Evolutionary conservation across 2,888 invertebrate species (phyloP), one percentile per base, ranked within the genome.

Genomic region (Unio delphinus): DNA sequence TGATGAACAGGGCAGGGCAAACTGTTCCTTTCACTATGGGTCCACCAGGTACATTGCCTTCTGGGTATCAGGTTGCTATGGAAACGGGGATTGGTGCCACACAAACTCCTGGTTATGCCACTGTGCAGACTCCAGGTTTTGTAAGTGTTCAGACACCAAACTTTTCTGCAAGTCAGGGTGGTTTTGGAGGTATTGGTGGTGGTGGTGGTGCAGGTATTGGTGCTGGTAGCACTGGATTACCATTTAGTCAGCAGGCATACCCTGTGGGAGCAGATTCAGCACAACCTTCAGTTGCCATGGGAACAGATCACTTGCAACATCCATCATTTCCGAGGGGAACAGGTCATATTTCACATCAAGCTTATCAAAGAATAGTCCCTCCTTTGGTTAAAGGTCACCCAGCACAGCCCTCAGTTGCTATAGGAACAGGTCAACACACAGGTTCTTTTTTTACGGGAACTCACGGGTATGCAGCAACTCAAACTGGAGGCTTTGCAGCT

Each of bases 81-180:
- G 63, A 64, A 30, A 68, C 64, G 18, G 75, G 73, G 8, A 65
- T 64, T 62, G 65, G 67, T 55, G 55, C 61, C 55, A 70, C 72
- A n/a, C 78, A 72, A 67, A 80, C 74, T 58, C 77, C 75, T 30
- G 78, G 78, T 8, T 60, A 76, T 70, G 70, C 67, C 55, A 69
- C 72, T 45, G 66, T 74, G 61, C 79, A 73, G 72, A 68, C 72
- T 30, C 70, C 72, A 45, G 45, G 45, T 45, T 45, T 45, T 45
- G 45, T 45, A 1, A 45, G 45, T 45, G 45, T 45, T 15, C 45
- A 61, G 54, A 5, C 62, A 20, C 45, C 59, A 5, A 61, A 34
- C 55, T n/a, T 58, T 18, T 66, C 69, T 8, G 60, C 60, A 17
- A 70, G 70, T 4, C 30, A 59, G 28, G 68, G 67, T n/a, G 64